phyloP scores from a whole-genome alignment of 2,113 vertebrate genomes.

The Probosciger aterrimus region DNA sequence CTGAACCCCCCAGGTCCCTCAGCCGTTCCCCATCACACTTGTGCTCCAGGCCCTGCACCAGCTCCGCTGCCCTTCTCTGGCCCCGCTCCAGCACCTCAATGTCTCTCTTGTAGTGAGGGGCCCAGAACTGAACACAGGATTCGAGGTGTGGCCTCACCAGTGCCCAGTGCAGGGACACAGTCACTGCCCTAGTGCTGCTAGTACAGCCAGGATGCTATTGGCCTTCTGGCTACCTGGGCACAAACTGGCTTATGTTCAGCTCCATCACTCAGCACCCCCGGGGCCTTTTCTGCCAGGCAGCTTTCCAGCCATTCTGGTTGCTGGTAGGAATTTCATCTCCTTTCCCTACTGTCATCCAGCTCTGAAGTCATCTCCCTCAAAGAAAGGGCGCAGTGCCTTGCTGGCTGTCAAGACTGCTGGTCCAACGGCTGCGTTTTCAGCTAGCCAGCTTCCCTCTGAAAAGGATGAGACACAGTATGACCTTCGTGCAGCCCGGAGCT shows the following conservation, averaged over 20 bases:
- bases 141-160: background rate
- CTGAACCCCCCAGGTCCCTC: background rate
- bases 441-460: slow-evolving; percentile 89
- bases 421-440: slow-evolving; percentile 88
- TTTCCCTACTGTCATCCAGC: slow-evolving; percentile 69
- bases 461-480: slow-evolving; percentile 89
- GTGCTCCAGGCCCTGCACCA: background rate
- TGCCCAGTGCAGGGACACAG: background rate
- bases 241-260: background rate
- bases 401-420: slow-evolving; percentile 82
- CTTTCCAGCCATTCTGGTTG: background rate
- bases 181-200: background rate
- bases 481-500: slow-evolving; percentile 88
- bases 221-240: background rate
- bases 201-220: background rate
- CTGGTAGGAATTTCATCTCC: background rate
- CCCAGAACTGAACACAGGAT: background rate
- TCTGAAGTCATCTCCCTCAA: slow-evolving; percentile 94
- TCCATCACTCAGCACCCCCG: background rate
- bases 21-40: background rate
- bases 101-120: background rate
- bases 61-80: background rate
- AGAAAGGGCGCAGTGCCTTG: slow-evolving; percentile 90
- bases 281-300: background rate
- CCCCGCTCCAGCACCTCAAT: background rate